Conservation (phyloP, 2,888 invertebrate species). For the Andrena chrysosceles region DNA sequence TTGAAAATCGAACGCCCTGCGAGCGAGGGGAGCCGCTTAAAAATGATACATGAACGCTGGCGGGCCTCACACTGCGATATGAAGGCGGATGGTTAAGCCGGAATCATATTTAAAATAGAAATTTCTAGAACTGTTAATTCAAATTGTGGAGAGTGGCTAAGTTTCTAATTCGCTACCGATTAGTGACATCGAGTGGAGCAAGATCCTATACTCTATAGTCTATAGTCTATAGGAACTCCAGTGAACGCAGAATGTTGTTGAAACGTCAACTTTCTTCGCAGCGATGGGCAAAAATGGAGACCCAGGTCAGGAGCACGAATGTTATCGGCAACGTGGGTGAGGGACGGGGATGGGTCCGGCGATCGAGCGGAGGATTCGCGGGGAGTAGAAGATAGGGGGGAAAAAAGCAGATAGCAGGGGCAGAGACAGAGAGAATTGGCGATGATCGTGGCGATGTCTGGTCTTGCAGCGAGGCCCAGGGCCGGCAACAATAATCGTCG, state of each 20-base stretch:
- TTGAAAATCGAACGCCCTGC: constrained; percentile 49
- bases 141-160: too few species aligned
- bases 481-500: constrained; percentile 83
- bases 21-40: background rate
- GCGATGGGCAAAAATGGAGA: too few species aligned
- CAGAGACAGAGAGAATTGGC: constrained; percentile 70
- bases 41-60: constrained; percentile 21
- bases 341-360: background rate
- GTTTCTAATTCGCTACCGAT: too few species aligned
- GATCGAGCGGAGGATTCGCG: background rate
- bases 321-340: background rate
- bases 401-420: background rate
- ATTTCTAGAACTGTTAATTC: too few species aligned
- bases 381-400: background rate
- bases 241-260: too few species aligned
- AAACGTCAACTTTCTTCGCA: too few species aligned
- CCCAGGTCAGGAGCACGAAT: background rate
- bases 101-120: background rate
- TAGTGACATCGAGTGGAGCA: too few species aligned
- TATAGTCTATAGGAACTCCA: too few species aligned
- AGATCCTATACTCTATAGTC: too few species aligned
- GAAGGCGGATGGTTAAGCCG: background rate
- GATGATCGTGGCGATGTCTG: constrained; percentile 81
- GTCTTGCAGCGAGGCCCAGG: constrained; percentile 69
- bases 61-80: background rate